Evolutionary conservation across 2,113 vertebrate genomes (phyloP), one percentile per base, ranked within the genome.

Genomic region (Notarius quadriscutis): DNA sequence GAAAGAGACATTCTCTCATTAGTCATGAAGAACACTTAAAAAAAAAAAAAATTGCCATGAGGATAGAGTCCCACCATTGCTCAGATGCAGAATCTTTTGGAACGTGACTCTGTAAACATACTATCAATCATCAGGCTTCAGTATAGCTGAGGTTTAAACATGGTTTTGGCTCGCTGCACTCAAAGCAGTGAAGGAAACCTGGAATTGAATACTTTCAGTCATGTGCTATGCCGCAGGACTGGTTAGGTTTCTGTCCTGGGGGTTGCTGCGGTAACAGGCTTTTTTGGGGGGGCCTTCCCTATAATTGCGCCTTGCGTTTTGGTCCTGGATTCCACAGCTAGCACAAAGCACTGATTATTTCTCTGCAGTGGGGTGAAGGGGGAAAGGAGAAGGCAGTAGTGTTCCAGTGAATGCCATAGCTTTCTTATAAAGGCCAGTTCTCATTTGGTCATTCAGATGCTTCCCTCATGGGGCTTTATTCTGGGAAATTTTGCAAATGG

Each of bases 321-420:
- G 89, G 88, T 88, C 86, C 89, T 88, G 91, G 92, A 94, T 94
- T 95, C 93, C 93, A 89, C 94, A 90, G 81, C 92, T 91, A 89
- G 84, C 86, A 95, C 95, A 96, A 95, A 97, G 95, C 92, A 82
- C 71, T 91, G 91, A 95, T 97, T 96, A 96, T 96, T 95, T 92
- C 90, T 78, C 86, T 91, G 93, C 94, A 91, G 50, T 51, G 79
- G 84, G 86, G 80, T 74, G 69, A 81, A n/a, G 55, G 72, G 87
- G 87, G 71, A 71, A 91, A 86, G 17, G 72, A 86, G 71, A 27
- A 78, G 92, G 62, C 77, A 80, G 79, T 83, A 88, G 84, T 69
- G 75, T 86, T 89, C 94, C 92, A 94, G 91, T 89, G 84, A 90
- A 90, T 93, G 92, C 95, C 95, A 93, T 86, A 4, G 84, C 87